Conservation (phyloP, 2,888 invertebrate genomes). For the Mellilla xanthometata region DNA sequence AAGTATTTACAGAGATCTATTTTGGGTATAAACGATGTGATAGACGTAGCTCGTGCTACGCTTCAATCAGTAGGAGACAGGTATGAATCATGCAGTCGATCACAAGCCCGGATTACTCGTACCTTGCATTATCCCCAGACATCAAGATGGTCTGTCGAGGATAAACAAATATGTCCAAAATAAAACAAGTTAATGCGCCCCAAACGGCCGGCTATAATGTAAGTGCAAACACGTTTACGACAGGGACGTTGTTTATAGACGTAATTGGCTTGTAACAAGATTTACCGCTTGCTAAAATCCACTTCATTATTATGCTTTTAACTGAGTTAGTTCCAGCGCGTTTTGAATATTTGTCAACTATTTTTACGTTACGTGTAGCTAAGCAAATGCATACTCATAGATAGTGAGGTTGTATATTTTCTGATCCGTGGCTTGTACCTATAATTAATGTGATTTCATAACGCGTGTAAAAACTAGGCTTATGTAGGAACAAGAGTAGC, state of each 20-base stretch:
- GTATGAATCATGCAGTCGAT: conserved; percentile 17
- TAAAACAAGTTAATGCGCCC: conserved; percentile 27
- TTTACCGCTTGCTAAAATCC: neutral
- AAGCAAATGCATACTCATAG: too few relatives aligned
- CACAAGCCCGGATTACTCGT: conserved; percentile 6
- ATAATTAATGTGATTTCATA: too few relatives aligned
- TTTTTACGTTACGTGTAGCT: too few relatives aligned
- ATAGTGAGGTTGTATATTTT: too few relatives aligned
- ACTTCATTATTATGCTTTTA: neutral
- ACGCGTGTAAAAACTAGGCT: too few relatives aligned
- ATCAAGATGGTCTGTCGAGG: neutral
- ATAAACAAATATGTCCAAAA: conserved; percentile 23
- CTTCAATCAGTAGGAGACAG: conserved; percentile 13
- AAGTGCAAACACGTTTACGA: conserved; percentile 27
- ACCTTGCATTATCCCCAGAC: conserved; percentile 4
- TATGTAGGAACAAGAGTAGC: too few relatives aligned
- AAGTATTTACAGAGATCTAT: conserved; percentile 13
- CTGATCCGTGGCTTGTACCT: too few relatives aligned
- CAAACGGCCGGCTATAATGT: conserved; percentile 21
- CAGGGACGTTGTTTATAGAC: conserved; percentile 10
- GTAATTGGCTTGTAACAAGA: neutral
- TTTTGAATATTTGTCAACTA: too few relatives aligned
- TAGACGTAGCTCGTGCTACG: conserved; percentile 14
- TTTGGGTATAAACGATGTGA: conserved; percentile 10
- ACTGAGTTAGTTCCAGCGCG: too few relatives aligned